Base-by-base conservation (phyloP, 1,140 invertebrate species). In the Drosophila ficusphila region DNA sequence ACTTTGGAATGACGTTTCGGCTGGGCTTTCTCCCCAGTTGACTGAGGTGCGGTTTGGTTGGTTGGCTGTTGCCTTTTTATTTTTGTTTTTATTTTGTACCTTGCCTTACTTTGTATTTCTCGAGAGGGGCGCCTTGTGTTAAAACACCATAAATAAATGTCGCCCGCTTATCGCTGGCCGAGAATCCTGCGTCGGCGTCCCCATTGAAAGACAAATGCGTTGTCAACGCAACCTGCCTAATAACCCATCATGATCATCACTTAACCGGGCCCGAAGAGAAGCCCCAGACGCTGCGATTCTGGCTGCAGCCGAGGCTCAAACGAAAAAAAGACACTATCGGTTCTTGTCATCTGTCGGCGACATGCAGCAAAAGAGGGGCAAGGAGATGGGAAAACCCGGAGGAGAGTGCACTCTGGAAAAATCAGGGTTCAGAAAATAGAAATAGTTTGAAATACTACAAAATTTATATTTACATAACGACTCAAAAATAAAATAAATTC, bases 221-320 rank as follows among this genome's bases (percentile, higher is more conserved):
- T 88, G 82, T 89, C 82, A 88, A 88, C 83, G 82, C 83, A 88
- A 86, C 82, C 82, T 82, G 83, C 82, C 82, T 88, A 88, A 88
- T 88, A 88, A 88, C 82, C 82, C 82, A 88, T 88, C 82, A 88
- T 88, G 82, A 88, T 88, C 82, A 88, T 88, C 82, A 88, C 82
- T 88, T 88, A 88, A 67, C 68, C 61, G 62, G 62, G 62, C 46
- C 62, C 61, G 19, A 67, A 51, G 46, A 67, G 58, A 29, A 31
- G 62, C 33, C 57, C 18, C 60, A 47, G 61, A 21, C n/a, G 29
- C 14, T 51, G 56, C 19, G 56, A 36, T 58, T 61, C 58, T 60
- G 47, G 19, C 54, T 58, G 60, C 57, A 56, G 12, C 36, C 38
- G 62, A 29, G 57, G 27, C 18, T 61, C 39, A 12, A 61, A 64